Evolutionary conservation across 2,113 vertebrate genomes (phyloP).

Genomic region (Hemiscyllium ocellatum): DNA sequence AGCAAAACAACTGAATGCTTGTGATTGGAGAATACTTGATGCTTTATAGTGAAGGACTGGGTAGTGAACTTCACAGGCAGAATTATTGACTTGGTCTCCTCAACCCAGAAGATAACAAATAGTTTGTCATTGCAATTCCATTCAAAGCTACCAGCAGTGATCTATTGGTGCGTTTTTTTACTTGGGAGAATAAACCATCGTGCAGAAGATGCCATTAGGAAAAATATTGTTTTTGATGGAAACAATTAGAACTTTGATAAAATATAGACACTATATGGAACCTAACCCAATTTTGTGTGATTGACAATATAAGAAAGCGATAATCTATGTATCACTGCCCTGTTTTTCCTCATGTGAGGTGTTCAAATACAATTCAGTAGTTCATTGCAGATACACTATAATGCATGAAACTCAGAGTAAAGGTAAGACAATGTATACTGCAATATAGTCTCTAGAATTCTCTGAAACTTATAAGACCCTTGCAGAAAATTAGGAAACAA

Average conservation of each 20-base stretch:
- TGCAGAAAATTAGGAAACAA: not conserved
- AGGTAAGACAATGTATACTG: not conserved
- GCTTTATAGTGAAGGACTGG: not conserved
- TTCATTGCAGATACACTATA: not conserved
- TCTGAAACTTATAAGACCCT: not conserved
- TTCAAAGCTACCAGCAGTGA: not conserved
- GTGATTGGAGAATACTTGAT: not conserved
- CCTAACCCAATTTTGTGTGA: not conserved
- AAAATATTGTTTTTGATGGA: not conserved
- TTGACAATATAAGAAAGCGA: slow-evolving; percentile 1
- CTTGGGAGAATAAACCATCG: not conserved
- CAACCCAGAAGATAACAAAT: slow-evolving; percentile 13
- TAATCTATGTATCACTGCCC: not conserved
- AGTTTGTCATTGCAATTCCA: slow-evolving; percentile 23
- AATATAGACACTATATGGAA: not conserved
- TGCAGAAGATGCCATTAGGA: not conserved
- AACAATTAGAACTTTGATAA: not conserved
- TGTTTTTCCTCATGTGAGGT: not conserved
- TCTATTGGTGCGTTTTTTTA: slow-evolving; percentile 1
- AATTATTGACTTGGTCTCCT: not conserved
- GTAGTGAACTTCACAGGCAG: not conserved
- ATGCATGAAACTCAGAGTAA: not conserved
- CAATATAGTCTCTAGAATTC: not conserved
- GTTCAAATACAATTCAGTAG: slow-evolving; percentile 19
- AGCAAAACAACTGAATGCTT: not conserved